These are phyloP conservation scores for Tetrao urogallus DNA, from an alignment of 2,113 vertebrate species.

Conservation along the genomic window DNA sequence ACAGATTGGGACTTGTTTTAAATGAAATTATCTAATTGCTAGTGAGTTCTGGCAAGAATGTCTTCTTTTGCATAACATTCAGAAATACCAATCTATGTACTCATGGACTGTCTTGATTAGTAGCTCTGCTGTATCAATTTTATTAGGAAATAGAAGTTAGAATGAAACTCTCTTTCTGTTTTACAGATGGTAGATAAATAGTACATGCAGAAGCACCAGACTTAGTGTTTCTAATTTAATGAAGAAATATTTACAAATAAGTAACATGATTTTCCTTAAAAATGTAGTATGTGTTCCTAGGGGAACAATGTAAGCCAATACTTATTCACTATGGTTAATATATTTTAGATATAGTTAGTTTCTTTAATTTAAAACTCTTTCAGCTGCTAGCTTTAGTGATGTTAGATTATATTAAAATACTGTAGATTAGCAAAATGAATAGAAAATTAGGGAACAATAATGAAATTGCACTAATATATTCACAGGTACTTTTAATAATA, in stretches of 20 bases:
- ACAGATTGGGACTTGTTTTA: neutral
- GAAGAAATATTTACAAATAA: neutral
- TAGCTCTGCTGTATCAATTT: neutral
- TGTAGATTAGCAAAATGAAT: neutral
- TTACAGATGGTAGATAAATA: neutral
- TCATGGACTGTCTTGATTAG: neutral
- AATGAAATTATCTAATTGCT: neutral
- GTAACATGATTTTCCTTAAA: neutral
- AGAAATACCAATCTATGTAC: neutral
- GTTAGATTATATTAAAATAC: neutral
- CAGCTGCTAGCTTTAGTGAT: neutral
- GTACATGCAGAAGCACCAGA: neutral
- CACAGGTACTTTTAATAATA: neutral
- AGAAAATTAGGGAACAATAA: neutral
- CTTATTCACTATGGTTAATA: neutral
- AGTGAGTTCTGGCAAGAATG: neutral
- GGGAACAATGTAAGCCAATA: neutral
- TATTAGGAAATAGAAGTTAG: neutral
- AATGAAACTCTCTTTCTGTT: neutral
- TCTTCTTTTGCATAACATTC: neutral
- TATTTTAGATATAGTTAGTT: neutral
- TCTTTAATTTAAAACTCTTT: neutral
- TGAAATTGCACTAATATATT: neutral
- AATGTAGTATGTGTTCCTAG: neutral
- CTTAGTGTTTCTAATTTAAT: neutral